Evolutionary conservation across 2,113 vertebrate genomes (phyloP).

Genomic region (Calyptomena viridis): DNA sequence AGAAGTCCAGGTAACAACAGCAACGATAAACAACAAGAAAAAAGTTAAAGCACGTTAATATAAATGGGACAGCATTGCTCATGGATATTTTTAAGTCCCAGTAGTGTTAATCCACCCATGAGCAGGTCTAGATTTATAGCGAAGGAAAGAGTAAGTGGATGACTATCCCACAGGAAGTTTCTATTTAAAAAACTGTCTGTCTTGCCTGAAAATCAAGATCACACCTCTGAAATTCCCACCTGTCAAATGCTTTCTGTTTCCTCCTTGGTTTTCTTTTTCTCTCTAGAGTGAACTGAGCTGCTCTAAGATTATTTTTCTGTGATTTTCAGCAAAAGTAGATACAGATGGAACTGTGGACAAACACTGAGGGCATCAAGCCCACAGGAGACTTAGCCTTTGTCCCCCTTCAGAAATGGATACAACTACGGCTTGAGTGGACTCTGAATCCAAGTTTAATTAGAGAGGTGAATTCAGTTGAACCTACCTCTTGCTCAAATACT

Average conservation of each 20-base stretch:
- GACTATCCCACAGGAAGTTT: neutral
- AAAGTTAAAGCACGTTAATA: neutral
- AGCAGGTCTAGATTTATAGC: neutral
- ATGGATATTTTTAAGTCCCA: neutral
- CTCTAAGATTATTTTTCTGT: neutral
- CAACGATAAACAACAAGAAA: neutral
- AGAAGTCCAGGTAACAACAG: neutral
- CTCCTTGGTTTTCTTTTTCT: neutral
- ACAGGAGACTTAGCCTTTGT: neutral
- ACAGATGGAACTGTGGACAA: neutral
- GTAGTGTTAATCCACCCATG: neutral
- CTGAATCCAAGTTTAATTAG: neutral
- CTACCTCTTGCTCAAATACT: conserved; percentile 51
- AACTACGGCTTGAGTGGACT: neutral
- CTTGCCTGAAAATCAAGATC: conserved; percentile 4
- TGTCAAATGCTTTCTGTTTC: neutral
- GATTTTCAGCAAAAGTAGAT: neutral
- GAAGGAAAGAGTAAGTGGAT: neutral
- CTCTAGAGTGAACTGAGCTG: neutral
- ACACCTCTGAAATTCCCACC: neutral
- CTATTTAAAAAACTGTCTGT: neutral
- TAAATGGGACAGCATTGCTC: neutral
- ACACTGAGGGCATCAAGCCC: neutral
- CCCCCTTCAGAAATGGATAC: neutral
- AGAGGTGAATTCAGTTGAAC: conserved; percentile 8